phyloP scores from a whole-genome alignment of 2,797 vertebrate genomes.

The Pseudochirops corinnae region DNA sequence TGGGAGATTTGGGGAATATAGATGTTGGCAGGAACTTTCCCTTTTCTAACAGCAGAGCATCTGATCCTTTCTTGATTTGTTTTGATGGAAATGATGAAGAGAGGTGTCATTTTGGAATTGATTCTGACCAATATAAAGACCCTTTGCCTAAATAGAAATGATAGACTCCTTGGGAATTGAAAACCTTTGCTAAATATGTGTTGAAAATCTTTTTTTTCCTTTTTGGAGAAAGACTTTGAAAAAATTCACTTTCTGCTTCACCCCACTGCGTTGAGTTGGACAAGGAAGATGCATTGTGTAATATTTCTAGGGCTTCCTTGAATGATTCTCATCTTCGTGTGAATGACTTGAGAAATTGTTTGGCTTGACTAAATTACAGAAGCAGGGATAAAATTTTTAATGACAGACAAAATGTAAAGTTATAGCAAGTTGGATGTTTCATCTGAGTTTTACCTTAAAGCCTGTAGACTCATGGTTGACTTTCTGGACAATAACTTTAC shows the following conservation, averaged over 20 bases:
- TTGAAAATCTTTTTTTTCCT: background rate
- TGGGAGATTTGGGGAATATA: background rate
- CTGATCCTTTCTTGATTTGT: background rate
- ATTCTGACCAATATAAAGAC: background rate
- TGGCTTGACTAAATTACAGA: background rate
- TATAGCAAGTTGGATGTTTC: background rate
- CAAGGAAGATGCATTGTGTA: background rate
- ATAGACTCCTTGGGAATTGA: background rate
- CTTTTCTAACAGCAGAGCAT: background rate
- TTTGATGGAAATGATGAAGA: background rate
- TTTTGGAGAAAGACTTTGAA: background rate
- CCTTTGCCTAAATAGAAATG: background rate
- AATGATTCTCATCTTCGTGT: background rate
- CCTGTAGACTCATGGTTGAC: background rate
- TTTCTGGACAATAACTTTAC: no score
- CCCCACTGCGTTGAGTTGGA: background rate
- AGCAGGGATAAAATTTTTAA: background rate
- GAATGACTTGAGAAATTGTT: background rate
- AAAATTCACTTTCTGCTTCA: background rate
- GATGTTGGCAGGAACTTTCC: background rate
- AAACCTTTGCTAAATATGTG: background rate
- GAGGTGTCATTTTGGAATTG: background rate
- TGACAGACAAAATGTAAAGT: background rate
- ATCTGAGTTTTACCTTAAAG: background rate
- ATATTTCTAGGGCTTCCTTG: background rate